phyloP scores from a whole-genome alignment of 2,113 vertebrate genomes.

The Tenebrosternarchus preto region DNA sequence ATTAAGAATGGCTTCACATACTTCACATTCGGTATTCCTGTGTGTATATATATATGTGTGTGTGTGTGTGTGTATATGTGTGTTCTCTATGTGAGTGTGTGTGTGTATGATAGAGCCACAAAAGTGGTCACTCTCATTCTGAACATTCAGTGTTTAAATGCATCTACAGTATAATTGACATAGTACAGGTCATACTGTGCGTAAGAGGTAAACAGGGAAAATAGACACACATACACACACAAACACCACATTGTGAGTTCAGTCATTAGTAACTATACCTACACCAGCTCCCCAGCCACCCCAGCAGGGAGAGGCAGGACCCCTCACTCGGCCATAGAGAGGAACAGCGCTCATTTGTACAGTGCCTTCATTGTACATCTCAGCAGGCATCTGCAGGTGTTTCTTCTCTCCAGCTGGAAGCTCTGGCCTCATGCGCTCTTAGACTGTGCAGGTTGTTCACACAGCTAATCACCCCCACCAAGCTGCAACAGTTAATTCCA shows the following conservation, averaged over 20 bases:
- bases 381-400: not conserved
- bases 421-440: not conserved
- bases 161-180: not conserved
- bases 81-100: not conserved
- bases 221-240: too few species aligned
- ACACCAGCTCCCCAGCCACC: not conserved
- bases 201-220: not conserved
- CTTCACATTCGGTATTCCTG: not conserved
- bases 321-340: not conserved
- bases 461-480: not conserved
- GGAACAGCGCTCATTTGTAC: not conserved
- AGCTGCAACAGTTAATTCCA: not conserved
- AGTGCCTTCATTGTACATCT: not conserved
- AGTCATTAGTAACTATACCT: not conserved
- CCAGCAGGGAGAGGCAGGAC: not conserved
- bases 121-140: not conserved
- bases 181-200: not conserved
- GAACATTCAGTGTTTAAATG: not conserved
- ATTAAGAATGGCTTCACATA: not conserved
- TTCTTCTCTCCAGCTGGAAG: not conserved
- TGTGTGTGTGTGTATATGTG: not conserved
- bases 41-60: slow-evolving; percentile 3
- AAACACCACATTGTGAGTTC: not conserved
- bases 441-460: not conserved
- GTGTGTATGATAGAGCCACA: too few species aligned